Base-by-base conservation (phyloP, 2,888 invertebrate species). In the Ypsolopha sequella region DNA sequence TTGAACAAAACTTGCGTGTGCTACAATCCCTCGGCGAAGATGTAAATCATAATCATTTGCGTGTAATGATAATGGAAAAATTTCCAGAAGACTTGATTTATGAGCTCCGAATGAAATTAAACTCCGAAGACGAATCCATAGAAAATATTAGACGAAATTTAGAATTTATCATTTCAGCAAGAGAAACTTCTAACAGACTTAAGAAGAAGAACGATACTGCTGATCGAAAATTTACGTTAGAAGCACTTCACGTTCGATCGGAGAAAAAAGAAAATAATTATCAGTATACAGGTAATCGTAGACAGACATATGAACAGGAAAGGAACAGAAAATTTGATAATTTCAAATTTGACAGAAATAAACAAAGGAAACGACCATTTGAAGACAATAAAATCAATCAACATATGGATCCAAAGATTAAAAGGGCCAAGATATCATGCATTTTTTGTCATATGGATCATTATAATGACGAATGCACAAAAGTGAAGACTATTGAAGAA, bases 1-100 rank as follows among this genome's bases (percentile, higher is more conserved):
- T 63, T 7, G 59, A 64, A 52, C 49, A 57, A 45, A 59, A 60
- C 49, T n/a, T n/a, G n/a, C n/a, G n/a, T n/a, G n/a, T n/a, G n/a
- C n/a, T n/a, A n/a, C n/a, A n/a, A n/a, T n/a, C n/a, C n/a, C n/a
- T n/a, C n/a, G n/a, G n/a, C n/a, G n/a, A n/a, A n/a, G n/a, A n/a
- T n/a, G n/a, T n/a, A n/a, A n/a, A n/a, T n/a, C n/a, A n/a, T n/a
- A n/a, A n/a, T n/a, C n/a, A n/a, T n/a, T n/a, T n/a, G n/a, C 36
- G 48, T 10, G 36, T 36, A 6, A 13, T 62, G 6, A 43, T 59
- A 36, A 56, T 64, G n/a, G 45, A 62, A 14, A 51, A 53, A 11
- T 57, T 60, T 1, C 48, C 61, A 14, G 60, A 64, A 55, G 53
- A 64, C 51, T 51, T 58, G 6, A 56, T 60, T 51, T 55, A 56